Evolutionary conservation across 2,797 vertebrate species (phyloP).

Genomic region (Eulemur mongoz): DNA sequence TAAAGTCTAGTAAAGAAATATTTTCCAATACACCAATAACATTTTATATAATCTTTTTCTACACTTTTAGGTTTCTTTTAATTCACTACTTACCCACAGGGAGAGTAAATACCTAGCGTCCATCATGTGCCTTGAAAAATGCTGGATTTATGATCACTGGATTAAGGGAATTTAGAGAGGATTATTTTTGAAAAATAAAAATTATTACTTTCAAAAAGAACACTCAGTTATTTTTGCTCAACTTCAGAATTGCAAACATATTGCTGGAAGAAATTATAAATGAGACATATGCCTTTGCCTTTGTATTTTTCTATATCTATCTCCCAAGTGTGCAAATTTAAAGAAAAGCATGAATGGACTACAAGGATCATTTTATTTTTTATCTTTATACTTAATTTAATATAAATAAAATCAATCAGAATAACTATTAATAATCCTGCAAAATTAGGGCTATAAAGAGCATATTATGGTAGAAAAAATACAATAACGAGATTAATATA

Average conservation of each 20-base stretch:
- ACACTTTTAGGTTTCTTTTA: neutral
- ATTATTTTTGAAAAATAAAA: conserved; percentile 18
- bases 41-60: conserved; percentile 42
- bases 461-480: neutral
- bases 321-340: conserved; percentile 40
- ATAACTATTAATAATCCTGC: neutral
- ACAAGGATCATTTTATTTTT: conserved; percentile 14
- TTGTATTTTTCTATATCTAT: conserved; percentile 54
- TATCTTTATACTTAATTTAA: conserved; percentile 45
- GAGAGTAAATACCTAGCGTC: neutral
- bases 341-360: conserved; percentile 49
- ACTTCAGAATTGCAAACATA: conserved; percentile 21
- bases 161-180: conserved; percentile 22
- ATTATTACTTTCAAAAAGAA: conserved; percentile 50
- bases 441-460: conserved; percentile 30
- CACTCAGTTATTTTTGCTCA: conserved; percentile 25
- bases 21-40: neutral
- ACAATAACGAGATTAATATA: conserved; percentile 9
- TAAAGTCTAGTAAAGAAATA: conserved; percentile 42
- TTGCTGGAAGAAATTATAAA: conserved; percentile 46
- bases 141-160: neutral
- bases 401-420: conserved; percentile 41
- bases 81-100: neutral
- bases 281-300: conserved; percentile 36
- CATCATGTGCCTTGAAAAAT: neutral